Percentiles rank a stretch among this genome's conserved stretches.
Conservation (phyloP, 2,113 vertebrate species). For the Salminus brasiliensis region DNA sequence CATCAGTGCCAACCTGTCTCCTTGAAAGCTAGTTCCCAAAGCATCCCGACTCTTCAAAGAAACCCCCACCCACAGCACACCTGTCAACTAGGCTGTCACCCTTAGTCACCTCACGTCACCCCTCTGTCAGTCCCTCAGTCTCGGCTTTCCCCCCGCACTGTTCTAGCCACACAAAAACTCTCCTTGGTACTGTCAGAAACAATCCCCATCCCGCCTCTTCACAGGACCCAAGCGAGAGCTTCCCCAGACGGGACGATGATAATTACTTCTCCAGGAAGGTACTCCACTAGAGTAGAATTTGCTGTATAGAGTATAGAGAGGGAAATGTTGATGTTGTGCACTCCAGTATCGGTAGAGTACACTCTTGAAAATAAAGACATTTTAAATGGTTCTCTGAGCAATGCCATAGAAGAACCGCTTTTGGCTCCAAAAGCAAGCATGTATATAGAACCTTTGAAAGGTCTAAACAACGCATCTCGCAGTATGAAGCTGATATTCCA, state of each 20-base stretch:
- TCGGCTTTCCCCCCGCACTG: not conserved
- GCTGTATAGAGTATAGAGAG: not conserved
- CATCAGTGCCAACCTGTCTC: constrained; percentile 27
- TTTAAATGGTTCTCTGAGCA: too few species aligned
- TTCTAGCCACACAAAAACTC: constrained; percentile 1
- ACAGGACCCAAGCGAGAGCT: constrained; percentile 59
- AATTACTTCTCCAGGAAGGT: constrained; percentile 58
- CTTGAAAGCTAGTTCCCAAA: constrained; percentile 42
- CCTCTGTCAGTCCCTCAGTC: constrained; percentile 25
- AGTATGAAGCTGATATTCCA: too few species aligned
- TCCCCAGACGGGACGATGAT: constrained; percentile 53
- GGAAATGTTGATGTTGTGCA: not conserved
- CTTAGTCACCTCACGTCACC: constrained; percentile 15
- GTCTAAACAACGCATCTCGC: too few species aligned
- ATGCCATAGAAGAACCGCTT: too few species aligned
- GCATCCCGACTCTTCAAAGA: constrained; percentile 1
- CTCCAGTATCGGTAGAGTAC: not conserved
- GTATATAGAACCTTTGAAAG: too few species aligned
- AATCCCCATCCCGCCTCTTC: constrained; percentile 52
- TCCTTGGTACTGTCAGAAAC: constrained; percentile 52
- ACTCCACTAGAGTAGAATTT: constrained; percentile 39
- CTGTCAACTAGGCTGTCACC: constrained; percentile 19
- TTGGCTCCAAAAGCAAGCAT: too few species aligned
- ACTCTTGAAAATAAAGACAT: too few species aligned
- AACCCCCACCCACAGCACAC: not conserved